Base-by-base conservation (phyloP, 2,888 invertebrate species). In the Diadromus collaris region DNA sequence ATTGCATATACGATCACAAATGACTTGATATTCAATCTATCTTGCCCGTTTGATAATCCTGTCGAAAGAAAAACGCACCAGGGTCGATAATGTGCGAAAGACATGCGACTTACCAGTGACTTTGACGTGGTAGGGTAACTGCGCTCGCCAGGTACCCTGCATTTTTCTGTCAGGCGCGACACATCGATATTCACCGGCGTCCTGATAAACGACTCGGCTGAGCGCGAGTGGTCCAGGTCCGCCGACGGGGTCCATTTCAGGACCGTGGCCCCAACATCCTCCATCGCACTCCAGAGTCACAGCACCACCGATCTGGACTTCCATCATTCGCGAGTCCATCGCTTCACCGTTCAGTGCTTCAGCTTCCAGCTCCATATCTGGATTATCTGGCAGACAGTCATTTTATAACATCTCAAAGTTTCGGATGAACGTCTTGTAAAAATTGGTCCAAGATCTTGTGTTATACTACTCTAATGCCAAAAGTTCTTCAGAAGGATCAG, bases 251-350 rank as follows among this genome's bases (percentile, higher is more conserved):
- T 92, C 92, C 86, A 93, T 90, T 63, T 86, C 86, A 70, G 90
- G 85, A 69, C 90, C 91, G 54, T 91, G 91, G 78, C 90, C 91
- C 92, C 92, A 92, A 82, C 92, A 92, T 44, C 91, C 91, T 38
- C 88, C 91, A 84, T 88, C 91, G 86, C 97, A 97, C 86, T 97
- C 96, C 56, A 97, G 92, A 82, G 96, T 96, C 48, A 97, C 96
- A 64, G 96, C 96, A 7, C 97, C 97, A 6, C 97, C 97, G 27
- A 97, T 92, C 71, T 96, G 95, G 54, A 97, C 97, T 86, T 97
- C 97, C 78, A 96, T 93, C 86, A 95, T 95, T 84, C 95, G 94
- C 48, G 94, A 88, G 77, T 90, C 90, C 65, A 88, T 88, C 3
- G 88, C 85, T 75, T 90, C 89, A 19, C 90, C 90, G 80, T 90